These are phyloP conservation scores for Trimorus sp. DNA, from an alignment of 2,888 invertebrate genomes.

Conservation along the genomic window DNA sequence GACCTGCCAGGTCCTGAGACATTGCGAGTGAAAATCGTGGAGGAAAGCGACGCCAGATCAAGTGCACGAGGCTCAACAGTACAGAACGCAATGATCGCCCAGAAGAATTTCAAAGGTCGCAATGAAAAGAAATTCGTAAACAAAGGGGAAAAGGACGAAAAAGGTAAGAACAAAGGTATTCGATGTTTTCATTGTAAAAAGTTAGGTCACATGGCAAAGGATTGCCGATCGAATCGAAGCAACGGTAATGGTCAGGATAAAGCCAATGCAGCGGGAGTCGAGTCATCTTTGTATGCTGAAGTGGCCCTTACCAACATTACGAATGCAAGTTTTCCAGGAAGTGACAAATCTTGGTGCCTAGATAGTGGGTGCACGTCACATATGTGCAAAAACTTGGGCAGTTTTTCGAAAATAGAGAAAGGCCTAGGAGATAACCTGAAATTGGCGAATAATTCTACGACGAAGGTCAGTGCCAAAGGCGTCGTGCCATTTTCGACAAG, in stretches of 20 bases:
- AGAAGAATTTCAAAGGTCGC: no score
- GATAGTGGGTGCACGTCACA: constrained; percentile 53
- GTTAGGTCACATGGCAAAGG: background rate
- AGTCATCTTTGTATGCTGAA: background rate
- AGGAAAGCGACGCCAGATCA: constrained; percentile 2
- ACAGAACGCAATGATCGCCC: no score
- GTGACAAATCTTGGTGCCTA: constrained; percentile 12
- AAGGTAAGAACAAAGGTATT: no score
- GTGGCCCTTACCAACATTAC: background rate
- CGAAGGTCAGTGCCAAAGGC: constrained; percentile 18
- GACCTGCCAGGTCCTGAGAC: no score
- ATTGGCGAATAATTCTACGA: constrained; percentile 2
- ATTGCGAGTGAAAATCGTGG: no score
- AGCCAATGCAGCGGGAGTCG: background rate
- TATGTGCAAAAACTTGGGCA: constrained; percentile 32
- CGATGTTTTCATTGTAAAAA: background rate
- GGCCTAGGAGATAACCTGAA: background rate
- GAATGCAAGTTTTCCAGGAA: background rate
- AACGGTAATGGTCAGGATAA: background rate
- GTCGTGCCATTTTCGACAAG: constrained; percentile 7
- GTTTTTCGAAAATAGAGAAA: background rate
- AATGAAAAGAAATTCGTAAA: no score
- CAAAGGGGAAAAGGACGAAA: no score
- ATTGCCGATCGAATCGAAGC: background rate
- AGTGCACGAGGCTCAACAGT: no score